phyloP scores from a whole-genome alignment of 2,888 invertebrate genomes.

The Tiliacea aurago region DNA sequence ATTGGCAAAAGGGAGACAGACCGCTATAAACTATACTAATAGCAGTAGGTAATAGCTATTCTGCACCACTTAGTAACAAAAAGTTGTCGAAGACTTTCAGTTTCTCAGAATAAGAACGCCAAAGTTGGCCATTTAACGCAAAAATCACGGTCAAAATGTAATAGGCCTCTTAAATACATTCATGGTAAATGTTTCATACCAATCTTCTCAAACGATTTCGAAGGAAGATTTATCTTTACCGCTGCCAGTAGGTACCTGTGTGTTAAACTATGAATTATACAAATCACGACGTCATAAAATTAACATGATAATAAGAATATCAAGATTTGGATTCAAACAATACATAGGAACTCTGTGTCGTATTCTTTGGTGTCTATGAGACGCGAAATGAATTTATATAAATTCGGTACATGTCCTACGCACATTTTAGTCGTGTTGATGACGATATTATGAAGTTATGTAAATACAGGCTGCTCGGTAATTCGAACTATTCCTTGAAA shows the following conservation, averaged over 20 bases:
- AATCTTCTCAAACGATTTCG: neutral
- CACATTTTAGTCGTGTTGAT: conserved; percentile 15
- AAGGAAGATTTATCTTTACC: neutral
- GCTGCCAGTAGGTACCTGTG: neutral
- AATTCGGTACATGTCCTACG: conserved; percentile 22
- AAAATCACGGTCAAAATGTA: too few species aligned
- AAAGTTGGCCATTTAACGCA: too few species aligned
- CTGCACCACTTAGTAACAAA: too few species aligned
- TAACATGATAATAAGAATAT: conserved; percentile 24
- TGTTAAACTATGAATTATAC: conserved; percentile 28
- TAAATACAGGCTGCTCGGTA: conserved; percentile 5
- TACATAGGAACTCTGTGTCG: conserved; percentile 23
- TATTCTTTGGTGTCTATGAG: conserved; percentile 15
- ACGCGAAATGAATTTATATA: conserved; percentile 55
- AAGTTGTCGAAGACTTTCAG: too few species aligned
- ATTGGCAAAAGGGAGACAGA: too few species aligned
- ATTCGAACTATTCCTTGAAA: too few species aligned
- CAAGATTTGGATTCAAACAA: conserved; percentile 22
- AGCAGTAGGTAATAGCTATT: too few species aligned
- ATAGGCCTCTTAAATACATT: too few species aligned
- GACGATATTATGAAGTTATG: conserved; percentile 41
- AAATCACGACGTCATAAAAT: conserved; percentile 29
- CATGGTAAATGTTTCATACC: conserved; percentile 5
- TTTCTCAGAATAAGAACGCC: too few species aligned
- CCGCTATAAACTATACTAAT: too few species aligned